A percentile compares a stretch with the other conserved stretches of the same genome.
phyloP scores from a whole-genome alignment of 2,888 invertebrate species.

The Euphydryas editha region DNA sequence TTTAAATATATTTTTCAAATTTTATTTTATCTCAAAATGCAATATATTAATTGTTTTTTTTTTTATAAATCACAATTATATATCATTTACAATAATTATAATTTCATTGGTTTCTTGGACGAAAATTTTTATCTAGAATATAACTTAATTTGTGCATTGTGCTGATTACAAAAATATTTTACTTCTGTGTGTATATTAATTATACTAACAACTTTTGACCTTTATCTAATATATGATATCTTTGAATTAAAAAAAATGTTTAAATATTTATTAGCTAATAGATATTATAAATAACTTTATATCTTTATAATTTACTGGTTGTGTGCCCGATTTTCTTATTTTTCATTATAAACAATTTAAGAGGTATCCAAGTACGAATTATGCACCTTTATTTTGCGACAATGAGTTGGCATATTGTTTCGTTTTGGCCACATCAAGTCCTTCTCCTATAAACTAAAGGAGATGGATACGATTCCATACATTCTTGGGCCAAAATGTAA shows the following conservation, averaged over 20 bases:
- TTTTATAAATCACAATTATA: too few relatives aligned
- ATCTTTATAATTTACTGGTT: background rate
- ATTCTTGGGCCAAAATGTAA: too few relatives aligned
- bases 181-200: slow-evolving; percentile 5
- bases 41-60: background rate
- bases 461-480: too few relatives aligned
- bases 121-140: slow-evolving; percentile 22
- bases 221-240: background rate
- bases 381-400: background rate
- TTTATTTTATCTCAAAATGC: background rate
- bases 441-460: background rate
- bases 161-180: slow-evolving; percentile 9
- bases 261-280: background rate
- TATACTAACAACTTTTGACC: background rate
- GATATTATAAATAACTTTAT: slow-evolving; percentile 3
- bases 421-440: background rate
- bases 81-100: background rate
- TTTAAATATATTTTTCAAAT: background rate
- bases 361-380: slow-evolving; percentile 9
- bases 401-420: background rate
- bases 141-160: slow-evolving; percentile 16
- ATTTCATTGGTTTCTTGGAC: background rate
- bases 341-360: background rate
- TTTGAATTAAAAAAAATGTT: background rate
- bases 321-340: slow-evolving; percentile 3